Percentiles rank a stretch among this genome's conserved stretches.
These are phyloP conservation scores for Enhydra lutris DNA, from an alignment of 2,113 vertebrate genomes.

Conservation along the genomic window DNA sequence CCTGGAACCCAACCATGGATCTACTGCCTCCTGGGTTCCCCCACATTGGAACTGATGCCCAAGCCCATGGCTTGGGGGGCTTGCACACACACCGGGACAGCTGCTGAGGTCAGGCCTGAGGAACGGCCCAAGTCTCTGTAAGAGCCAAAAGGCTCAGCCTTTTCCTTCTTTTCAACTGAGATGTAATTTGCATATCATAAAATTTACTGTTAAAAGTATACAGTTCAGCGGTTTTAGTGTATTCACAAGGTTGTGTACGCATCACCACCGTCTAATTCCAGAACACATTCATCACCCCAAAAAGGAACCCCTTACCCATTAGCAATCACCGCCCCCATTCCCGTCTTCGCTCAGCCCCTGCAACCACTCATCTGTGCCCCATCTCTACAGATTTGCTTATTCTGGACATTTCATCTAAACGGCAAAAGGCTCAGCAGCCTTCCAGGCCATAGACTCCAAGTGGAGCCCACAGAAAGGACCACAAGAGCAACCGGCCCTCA, in stretches of 20 bases:
- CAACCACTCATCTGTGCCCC: neutral
- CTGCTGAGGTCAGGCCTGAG: neutral
- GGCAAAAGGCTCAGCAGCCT: neutral
- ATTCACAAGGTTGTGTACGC: neutral
- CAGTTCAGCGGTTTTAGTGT: neutral
- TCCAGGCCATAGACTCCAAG: neutral
- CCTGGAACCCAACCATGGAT: neutral
- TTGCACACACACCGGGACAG: neutral
- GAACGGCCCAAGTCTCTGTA: neutral
- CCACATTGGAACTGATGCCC: neutral
- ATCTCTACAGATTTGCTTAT: neutral
- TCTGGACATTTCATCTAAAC: neutral
- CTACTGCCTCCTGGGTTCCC: neutral
- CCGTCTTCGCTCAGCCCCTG: neutral
- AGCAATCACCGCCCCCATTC: neutral
- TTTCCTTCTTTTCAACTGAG: neutral
- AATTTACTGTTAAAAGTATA: neutral
- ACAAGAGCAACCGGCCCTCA: accelerated
- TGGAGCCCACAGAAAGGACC: neutral
- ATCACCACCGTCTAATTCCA: neutral
- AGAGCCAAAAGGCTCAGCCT: neutral
- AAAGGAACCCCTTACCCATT: neutral
- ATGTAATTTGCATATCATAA: neutral
- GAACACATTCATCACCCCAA: neutral
- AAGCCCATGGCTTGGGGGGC: neutral